These are phyloP conservation scores for Bellardia pandia DNA, from an alignment of 2,888 invertebrate species.

Conservation along the genomic window DNA sequence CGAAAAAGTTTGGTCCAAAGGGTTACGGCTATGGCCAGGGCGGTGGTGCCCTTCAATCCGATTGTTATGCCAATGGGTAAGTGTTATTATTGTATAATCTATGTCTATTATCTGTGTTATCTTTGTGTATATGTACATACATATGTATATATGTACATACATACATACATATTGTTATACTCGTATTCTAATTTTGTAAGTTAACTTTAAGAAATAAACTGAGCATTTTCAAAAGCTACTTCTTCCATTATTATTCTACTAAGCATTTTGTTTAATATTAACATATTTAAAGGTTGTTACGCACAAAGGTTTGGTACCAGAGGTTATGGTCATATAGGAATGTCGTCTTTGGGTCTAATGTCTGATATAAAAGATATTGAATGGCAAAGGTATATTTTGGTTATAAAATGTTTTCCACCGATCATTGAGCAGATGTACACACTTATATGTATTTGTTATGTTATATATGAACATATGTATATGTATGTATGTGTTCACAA, in stretches of 20 bases:
- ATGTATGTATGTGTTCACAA: not conserved
- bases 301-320: constrained; percentile 97
- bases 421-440: not conserved
- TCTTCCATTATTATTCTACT: not conserved
- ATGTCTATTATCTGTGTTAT: not conserved
- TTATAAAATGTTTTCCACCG: not conserved
- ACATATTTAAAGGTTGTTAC: constrained; percentile 91
- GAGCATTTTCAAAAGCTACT: too few species aligned
- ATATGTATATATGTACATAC: too few species aligned
- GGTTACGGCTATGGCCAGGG: constrained; percentile 99
- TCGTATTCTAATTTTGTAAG: too few species aligned
- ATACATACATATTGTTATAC: too few species aligned
- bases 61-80: constrained; percentile 90
- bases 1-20: constrained; percentile 98
- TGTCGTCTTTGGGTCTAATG: constrained; percentile 92
- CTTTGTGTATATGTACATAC: too few species aligned
- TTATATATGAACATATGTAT: not conserved
- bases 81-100: constrained; percentile 43
- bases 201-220: too few species aligned
- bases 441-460: not conserved
- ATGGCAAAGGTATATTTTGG: constrained; percentile 88
- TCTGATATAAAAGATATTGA: constrained; percentile 92
- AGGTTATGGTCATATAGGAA: constrained; percentile 96
- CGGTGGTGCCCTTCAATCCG: constrained; percentile 96
- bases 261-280: not conserved